Evolutionary conservation across 1,140 invertebrate species (phyloP), one percentile per base, ranked within the genome.

Genomic region (Zaprionus ghesquierei): DNA sequence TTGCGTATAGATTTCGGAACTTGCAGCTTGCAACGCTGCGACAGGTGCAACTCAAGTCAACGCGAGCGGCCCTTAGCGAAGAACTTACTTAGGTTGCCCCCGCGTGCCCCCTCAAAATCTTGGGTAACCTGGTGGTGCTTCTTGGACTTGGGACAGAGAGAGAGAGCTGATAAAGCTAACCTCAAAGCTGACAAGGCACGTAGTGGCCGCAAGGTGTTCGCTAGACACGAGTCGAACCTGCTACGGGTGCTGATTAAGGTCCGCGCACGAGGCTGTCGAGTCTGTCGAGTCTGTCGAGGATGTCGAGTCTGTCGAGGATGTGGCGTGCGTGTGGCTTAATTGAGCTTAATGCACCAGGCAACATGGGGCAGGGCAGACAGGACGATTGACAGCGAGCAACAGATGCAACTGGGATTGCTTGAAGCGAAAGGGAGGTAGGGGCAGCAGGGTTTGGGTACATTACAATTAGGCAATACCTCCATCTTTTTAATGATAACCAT

Each of bases 1-100:
- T 86, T 89, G 85, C 77, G 71, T 89, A 87, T 86, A 87, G 82
- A 86, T 86, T 86, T 86, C 53, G 75, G 62, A 41, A 71, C 71
- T 76, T 86, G 81, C 81, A 87, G 78, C 81, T 81, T 86, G 81
- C 82, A 50, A 54, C 23, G 35, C 22, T 31, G 35, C 29, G 29
- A 65, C 75, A 77, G 75, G 71, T 77, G 75, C 71, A 77, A 77
- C 20, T 61, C 25, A 41, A 41, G 2, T 15, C 6, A n/a, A 41
- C 29, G 54, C 35, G 23, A 35, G 13, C 35, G 33, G 12, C 2
- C 38, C 38, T 8, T 15, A 18, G 3, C 3, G 18, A 22, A 22
- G 18, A 22, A 46, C 13, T 15, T 18, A 22, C 41, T 46, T 46
- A 46, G 41, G 41, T 46, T 22, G 20, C 18, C 38, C 38, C 13